Percentiles rank a stretch among this genome's conserved stretches.
Evolutionary conservation across 2,888 invertebrate species (phyloP).

Genomic region (Nomada ruficornis): DNA sequence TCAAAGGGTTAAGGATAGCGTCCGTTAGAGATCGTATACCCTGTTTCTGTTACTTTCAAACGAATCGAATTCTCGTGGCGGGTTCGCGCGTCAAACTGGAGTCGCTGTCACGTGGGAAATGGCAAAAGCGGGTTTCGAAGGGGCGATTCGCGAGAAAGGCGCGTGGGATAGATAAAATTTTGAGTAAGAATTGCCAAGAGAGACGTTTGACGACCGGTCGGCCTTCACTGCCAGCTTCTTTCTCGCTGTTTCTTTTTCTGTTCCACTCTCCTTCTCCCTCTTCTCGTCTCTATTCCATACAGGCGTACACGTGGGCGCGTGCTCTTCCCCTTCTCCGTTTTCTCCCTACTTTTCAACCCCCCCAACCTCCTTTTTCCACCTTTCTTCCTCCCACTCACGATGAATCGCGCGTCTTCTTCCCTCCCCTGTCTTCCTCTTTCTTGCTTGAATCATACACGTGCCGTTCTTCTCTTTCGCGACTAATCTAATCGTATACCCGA

Average conservation of each 20-base stretch:
- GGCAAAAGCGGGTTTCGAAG: slow-evolving; percentile 36
- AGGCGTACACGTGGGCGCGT: slow-evolving; percentile 25
- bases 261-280: slow-evolving; percentile 4
- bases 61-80: not conserved
- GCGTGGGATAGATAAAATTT: slow-evolving; percentile 71
- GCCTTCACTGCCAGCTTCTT: slow-evolving; percentile 65
- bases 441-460: slow-evolving; percentile 31
- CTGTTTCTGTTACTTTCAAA: not conserved
- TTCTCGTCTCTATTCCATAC: slow-evolving; percentile 24
- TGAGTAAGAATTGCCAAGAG: slow-evolving; percentile 69
- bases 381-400: not conserved
- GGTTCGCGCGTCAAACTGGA: not conserved
- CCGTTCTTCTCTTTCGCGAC: slow-evolving; percentile 40
- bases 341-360: not conserved
- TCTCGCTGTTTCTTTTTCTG: slow-evolving; percentile 22
- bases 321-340: slow-evolving; percentile 24
- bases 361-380: not conserved
- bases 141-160: slow-evolving; percentile 50
- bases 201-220: slow-evolving; percentile 74
- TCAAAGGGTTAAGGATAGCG: too few species aligned
- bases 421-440: not conserved
- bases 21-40: too few species aligned
- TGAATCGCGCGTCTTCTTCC: slow-evolving; percentile 29
- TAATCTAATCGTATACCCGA: slow-evolving; percentile 48
- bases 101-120: slow-evolving; percentile 43